Conservation (phyloP, 92 coral and sea anemone species). For the Hydrozoanthus gracilis region DNA sequence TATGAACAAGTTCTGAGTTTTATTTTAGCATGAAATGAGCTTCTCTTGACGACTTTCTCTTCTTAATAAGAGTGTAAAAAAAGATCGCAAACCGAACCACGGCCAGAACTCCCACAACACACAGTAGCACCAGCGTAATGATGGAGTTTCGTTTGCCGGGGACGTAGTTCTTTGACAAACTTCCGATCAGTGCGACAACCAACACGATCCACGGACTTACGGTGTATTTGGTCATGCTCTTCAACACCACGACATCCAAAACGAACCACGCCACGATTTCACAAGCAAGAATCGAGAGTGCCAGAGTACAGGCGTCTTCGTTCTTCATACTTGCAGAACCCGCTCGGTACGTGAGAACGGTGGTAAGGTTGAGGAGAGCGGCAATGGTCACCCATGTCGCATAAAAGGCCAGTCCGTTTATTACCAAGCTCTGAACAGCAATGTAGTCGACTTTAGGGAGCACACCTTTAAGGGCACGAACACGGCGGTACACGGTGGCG, state of each 20-base stretch:
- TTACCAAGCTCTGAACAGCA: not conserved
- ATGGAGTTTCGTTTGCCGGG: not conserved
- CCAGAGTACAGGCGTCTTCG: not conserved
- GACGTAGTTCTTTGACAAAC: not conserved
- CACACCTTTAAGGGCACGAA: not conserved
- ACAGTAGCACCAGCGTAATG: not conserved
- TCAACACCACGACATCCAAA: not conserved
- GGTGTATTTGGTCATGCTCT: not conserved
- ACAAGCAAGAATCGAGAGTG: not conserved
- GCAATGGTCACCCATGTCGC: not conserved
- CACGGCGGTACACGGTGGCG: not conserved
- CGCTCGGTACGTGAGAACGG: not conserved
- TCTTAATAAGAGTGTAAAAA: not conserved
- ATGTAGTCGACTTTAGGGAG: not conserved
- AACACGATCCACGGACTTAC: not conserved
- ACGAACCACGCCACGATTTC: not conserved
- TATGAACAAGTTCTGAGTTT: too few relatives aligned
- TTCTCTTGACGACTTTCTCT: not conserved
- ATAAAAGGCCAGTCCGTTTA: not conserved
- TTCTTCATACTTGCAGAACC: not conserved
- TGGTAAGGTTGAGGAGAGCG: not conserved
- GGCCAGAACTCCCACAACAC: not conserved
- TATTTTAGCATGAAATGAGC: not conserved
- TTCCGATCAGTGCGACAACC: not conserved
- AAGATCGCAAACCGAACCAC: not conserved